Conservation (phyloP, 2,888 invertebrate species). For the Podotricha telesiphe region DNA sequence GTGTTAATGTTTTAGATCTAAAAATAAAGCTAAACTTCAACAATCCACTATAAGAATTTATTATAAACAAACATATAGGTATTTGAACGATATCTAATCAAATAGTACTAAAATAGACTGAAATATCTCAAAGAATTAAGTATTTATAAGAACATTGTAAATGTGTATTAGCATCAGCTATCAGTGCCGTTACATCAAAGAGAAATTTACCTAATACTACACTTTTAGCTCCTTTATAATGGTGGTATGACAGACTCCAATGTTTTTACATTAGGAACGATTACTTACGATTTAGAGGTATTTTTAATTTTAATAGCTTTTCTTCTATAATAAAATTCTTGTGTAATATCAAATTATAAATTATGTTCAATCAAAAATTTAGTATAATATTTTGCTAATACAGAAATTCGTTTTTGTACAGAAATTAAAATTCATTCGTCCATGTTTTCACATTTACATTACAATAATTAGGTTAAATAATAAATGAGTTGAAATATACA, state of each 20-base stretch:
- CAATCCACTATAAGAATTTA: background rate
- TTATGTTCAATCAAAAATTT: no score
- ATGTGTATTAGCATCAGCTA: background rate
- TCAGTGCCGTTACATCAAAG: constrained; percentile 14
- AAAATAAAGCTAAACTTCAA: background rate
- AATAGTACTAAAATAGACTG: background rate
- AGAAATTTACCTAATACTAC: background rate
- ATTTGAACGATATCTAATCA: background rate
- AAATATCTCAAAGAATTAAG: background rate
- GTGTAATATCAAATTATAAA: no score
- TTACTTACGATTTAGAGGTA: background rate
- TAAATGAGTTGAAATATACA: background rate
- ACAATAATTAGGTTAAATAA: background rate
- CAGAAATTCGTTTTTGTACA: background rate
- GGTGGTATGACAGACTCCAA: background rate
- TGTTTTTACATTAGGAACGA: background rate
- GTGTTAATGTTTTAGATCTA: background rate
- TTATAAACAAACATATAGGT: background rate
- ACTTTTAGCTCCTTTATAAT: background rate
- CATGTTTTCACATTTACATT: background rate
- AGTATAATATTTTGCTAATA: no score
- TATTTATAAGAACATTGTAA: background rate
- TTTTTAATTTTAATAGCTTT: background rate
- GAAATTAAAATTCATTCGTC: background rate
- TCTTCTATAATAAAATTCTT: no score